These are phyloP conservation scores for Ischnus inquisitorius DNA, from an alignment of 2,888 invertebrate genomes.

Conservation along the genomic window DNA sequence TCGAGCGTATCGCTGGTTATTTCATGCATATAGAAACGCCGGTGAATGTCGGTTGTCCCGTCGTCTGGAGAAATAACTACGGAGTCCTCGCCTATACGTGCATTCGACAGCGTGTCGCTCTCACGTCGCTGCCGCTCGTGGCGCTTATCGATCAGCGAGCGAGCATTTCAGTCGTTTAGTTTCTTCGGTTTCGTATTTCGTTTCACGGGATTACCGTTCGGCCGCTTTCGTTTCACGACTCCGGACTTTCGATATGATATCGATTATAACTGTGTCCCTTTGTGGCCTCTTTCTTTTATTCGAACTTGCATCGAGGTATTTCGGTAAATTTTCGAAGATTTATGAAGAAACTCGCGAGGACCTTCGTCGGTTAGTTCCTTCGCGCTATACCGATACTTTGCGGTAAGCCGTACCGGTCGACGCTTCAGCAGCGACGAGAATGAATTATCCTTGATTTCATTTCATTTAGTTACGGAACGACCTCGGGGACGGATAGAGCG, in stretches of 20 bases:
- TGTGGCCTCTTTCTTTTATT: neutral
- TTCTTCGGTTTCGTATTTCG: conserved; percentile 43
- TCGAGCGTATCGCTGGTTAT: conserved; percentile 34
- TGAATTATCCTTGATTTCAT: conserved; percentile 35
- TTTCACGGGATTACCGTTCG: conserved; percentile 44
- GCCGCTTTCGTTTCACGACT: conserved; percentile 39
- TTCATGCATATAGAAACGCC: conserved; percentile 29
- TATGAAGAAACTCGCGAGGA: too few species aligned
- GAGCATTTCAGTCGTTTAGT: conserved; percentile 53
- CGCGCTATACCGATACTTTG: neutral
- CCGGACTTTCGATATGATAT: neutral
- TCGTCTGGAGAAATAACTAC: conserved; percentile 42
- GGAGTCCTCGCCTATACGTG: conserved; percentile 7
- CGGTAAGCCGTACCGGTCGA: neutral
- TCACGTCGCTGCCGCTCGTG: conserved; percentile 21
- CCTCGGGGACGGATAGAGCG: neutral
- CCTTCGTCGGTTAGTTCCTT: neutral
- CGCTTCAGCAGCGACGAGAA: neutral
- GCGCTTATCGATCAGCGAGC: conserved; percentile 64
- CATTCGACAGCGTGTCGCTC: conserved; percentile 31
- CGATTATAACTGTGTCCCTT: neutral
- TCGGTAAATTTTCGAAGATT: too few species aligned
- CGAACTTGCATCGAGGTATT: neutral
- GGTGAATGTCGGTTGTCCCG: conserved; percentile 45
- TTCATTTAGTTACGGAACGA: conserved; percentile 7